Percentiles rank a stretch among this genome's conserved stretches.
Conservation (phyloP, 2,113 vertebrate species). For the Varanus komodoensis region DNA sequence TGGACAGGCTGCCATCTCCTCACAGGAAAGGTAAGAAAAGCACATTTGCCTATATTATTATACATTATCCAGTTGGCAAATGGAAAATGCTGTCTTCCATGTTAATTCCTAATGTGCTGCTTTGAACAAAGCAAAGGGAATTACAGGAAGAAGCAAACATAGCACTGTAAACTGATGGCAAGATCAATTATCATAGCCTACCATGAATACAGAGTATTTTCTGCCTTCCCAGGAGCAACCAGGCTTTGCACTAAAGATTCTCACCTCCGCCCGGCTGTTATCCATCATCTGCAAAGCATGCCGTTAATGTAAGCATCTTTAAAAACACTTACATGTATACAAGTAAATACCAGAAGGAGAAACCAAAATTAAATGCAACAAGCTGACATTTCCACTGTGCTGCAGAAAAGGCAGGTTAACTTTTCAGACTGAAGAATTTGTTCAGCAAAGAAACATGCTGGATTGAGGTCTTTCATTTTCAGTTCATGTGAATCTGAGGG, state of each 20-base stretch:
- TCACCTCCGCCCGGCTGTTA: conserved; percentile 62
- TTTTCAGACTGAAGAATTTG: background rate
- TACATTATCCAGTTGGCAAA: conserved; percentile 8
- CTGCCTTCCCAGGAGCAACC: conserved; percentile 43
- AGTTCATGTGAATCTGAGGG: background rate
- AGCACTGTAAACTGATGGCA: background rate
- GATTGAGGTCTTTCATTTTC: background rate
- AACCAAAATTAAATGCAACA: conserved; percentile 26
- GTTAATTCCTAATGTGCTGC: conserved; percentile 25
- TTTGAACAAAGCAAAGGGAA: conserved; percentile 40
- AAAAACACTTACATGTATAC: conserved; percentile 66
- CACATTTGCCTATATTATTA: conserved; percentile 6
- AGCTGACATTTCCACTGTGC: conserved; percentile 27
- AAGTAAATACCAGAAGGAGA: conserved; percentile 56
- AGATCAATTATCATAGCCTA: conserved; percentile 45
- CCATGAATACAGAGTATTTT: background rate
- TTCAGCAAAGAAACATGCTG: background rate
- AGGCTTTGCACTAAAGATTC: conserved; percentile 58
- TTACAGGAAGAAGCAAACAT: conserved; percentile 25
- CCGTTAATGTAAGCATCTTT: conserved; percentile 68
- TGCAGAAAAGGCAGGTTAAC: conserved; percentile 29
- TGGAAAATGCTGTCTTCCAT: conserved; percentile 27
- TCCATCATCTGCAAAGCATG: conserved; percentile 64
- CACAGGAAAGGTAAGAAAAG: conserved; percentile 14
- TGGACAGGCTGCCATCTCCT: background rate